Conservation (phyloP, 64 coral and sea anemone species). For the Montipora efflorescens region DNA sequence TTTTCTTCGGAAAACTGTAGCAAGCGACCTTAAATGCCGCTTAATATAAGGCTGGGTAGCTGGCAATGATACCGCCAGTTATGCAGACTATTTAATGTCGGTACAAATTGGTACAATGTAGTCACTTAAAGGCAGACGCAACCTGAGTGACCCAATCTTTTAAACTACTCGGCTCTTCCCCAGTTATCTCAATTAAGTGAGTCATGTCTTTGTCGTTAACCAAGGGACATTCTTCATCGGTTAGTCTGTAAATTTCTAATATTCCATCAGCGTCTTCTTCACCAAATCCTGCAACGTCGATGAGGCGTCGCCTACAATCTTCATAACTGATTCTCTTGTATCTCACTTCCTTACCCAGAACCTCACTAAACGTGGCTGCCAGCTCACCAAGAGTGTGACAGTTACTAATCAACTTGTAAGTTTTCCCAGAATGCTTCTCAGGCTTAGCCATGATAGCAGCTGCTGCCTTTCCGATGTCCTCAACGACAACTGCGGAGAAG, state of each 20-base stretch:
- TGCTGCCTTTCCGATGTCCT: conserved; percentile 53
- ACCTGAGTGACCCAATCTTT: conserved; percentile 36
- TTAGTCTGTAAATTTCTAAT: conserved; percentile 18
- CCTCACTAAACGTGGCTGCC: conserved; percentile 18
- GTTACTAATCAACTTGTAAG: conserved; percentile 51
- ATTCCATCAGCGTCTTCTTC: conserved; percentile 46
- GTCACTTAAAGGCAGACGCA: conserved; percentile 29
- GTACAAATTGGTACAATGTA: not conserved
- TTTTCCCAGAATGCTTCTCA: conserved; percentile 57
- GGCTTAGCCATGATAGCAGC: conserved; percentile 38
- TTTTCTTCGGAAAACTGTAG: too few relatives aligned
- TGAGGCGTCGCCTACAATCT: not conserved
- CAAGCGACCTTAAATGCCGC: too few relatives aligned
- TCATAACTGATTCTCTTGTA: conserved; percentile 55
- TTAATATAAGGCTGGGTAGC: too few relatives aligned
- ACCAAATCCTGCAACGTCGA: conserved; percentile 6
- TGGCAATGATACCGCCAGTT: too few relatives aligned
- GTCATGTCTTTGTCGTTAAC: not conserved
- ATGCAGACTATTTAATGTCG: too few relatives aligned
- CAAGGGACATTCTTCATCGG: conserved; percentile 10
- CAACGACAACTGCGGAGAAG: conserved; percentile 36
- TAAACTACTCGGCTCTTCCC: conserved; percentile 56
- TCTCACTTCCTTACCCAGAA: conserved; percentile 13
- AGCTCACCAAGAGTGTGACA: conserved; percentile 30
- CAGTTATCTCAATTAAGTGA: conserved; percentile 54